Evolutionary conservation across 2,888 invertebrate genomes (phyloP), one percentile per base, ranked within the genome.

Genomic region (Eueremaeus valkanovi): DNA sequence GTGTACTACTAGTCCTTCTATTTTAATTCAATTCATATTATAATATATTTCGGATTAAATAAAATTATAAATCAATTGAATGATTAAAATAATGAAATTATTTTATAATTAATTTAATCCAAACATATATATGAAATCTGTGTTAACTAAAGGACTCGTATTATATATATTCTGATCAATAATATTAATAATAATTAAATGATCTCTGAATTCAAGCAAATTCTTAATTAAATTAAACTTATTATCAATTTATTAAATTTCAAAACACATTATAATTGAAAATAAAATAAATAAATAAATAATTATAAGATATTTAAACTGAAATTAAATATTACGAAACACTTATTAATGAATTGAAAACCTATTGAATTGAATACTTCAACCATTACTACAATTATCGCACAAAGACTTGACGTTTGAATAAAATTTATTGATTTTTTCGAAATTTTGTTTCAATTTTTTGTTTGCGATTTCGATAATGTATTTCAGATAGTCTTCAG

Each of bases 401-500:
- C 36, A 36, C 40, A 36, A 36, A 16, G 36, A 31, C 66, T 66
- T 66, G n/a, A 66, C n/a, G 0, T 1, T 21, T 36, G 66, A 66
- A 66, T 73, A 76, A 73, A 80, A 77, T 58, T 76, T 79, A 29
- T 79, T 72, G 27, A 79, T 79, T 74, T 77, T 73, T 36, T 76
- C 77, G 36, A 77, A 73, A 72, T 82, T 81, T 74, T 80, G 80
- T 24, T 76, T 75, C 73, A 81, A 75, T 75, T 81, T 81, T 51
- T 78, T 79, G 78, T 84, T 84, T 11, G 83, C 82, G 73, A 81
- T 80, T 31, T 80, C 79, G 8, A 81, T 78, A 6, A 84, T 77
- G 76, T 80, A 81, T 61, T 80, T 79, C 27, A 84, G 58, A 78
- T 84, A 84, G 83, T 83, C 79, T 29, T 81, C 78, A 63, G 81